Conservation (phyloP, 1,140 invertebrate genomes). For the Hyposmocoma kahamanoa region DNA sequence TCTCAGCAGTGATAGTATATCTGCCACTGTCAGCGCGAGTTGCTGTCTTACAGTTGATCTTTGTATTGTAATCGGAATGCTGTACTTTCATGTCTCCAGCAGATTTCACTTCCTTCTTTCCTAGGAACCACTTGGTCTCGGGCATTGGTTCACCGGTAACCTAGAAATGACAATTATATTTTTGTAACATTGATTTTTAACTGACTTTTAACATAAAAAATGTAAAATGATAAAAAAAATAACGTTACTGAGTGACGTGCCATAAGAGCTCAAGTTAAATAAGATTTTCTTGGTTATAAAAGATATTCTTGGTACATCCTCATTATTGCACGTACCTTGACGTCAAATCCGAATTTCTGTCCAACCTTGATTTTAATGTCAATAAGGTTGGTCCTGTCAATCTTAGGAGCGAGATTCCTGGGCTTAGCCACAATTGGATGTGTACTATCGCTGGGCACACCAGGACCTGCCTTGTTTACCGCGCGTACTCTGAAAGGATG, state of each 20-base stretch:
- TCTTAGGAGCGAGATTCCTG: conserved; percentile 88
- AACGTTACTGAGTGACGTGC: no score
- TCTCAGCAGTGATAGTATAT: conserved; percentile 94
- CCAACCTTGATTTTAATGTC: conserved; percentile 92
- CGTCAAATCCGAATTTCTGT: conserved; percentile 80
- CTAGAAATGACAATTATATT: no score
- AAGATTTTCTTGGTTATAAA: no score
- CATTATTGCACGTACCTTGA: conserved; percentile 48
- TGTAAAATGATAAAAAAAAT: no score
- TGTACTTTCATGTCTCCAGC: conserved; percentile 83
- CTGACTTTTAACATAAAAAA: no score
- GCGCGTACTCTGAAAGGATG: conserved; percentile 84
- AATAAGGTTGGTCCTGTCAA: conserved; percentile 90
- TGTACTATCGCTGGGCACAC: conserved; percentile 91
- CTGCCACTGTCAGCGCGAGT: conserved; percentile 91
- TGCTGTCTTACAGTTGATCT: conserved; percentile 89
- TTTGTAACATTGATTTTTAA: no score
- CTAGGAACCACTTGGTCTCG: conserved; percentile 90
- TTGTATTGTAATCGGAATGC: conserved; percentile 92
- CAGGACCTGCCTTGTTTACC: conserved; percentile 94
- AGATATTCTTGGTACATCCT: neutral
- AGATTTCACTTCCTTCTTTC: conserved; percentile 82
- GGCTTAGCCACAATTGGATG: conserved; percentile 93
- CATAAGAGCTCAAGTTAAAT: neutral
- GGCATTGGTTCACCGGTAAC: conserved; percentile 93